A percentile compares a stretch with the other conserved stretches of the same genome.
phyloP scores from a whole-genome alignment of 35 echinoderm and acorn worm species.

The Heliocidaris erythrogramma region DNA sequence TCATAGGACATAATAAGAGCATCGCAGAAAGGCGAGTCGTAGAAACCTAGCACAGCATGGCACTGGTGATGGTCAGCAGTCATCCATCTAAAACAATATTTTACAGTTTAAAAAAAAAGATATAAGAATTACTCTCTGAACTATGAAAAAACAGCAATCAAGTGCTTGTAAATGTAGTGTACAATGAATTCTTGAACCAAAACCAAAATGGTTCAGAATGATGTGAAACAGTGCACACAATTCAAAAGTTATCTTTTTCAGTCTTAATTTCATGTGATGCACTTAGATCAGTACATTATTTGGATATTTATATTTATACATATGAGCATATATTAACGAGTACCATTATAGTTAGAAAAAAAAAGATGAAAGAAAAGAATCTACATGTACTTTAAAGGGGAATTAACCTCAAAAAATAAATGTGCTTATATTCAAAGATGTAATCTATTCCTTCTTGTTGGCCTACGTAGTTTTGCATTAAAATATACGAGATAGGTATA shows the following conservation, averaged over 20 bases:
- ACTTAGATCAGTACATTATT: background rate
- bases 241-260: background rate
- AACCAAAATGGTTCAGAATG: background rate
- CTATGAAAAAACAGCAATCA: background rate
- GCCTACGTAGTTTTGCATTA: too few relatives aligned
- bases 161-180: background rate
- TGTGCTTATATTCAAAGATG: too few relatives aligned
- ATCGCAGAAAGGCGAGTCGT: constrained; percentile 50
- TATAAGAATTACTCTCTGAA: background rate
- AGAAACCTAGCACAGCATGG: constrained; percentile 52
- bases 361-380: too few relatives aligned
- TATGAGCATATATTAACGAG: too few relatives aligned
- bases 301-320: background rate
- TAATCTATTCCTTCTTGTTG: too few relatives aligned
- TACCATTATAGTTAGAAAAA: too few relatives aligned
- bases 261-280: background rate
- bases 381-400: too few relatives aligned
- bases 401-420: too few relatives aligned
- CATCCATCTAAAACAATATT: constrained; percentile 40
- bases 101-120: background rate
- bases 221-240: background rate
- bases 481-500: too few relatives aligned
- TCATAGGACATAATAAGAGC: constrained; percentile 55
- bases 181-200: background rate
- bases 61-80: constrained; percentile 50